A percentile compares a stretch with the other conserved stretches of the same genome.
These are phyloP conservation scores for Luperina testacea DNA, from an alignment of 2,888 invertebrate species.

Conservation along the genomic window DNA sequence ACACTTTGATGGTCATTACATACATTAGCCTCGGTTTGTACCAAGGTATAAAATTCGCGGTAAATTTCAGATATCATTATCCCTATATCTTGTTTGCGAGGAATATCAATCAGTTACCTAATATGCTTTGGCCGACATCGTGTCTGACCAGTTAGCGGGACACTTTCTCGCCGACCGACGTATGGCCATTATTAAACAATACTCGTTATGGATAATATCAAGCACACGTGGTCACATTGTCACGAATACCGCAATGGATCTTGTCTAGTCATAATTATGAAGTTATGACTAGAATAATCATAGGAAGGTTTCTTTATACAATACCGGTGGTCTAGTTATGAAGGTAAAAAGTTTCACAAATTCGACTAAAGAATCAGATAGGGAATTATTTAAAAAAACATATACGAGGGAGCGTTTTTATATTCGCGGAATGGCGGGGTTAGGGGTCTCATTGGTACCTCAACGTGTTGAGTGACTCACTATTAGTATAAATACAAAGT, in stretches of 20 bases:
- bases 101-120: slow-evolving; percentile 77
- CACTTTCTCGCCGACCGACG: slow-evolving; percentile 82
- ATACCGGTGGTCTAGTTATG: neutral
- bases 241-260: slow-evolving; percentile 50
- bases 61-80: slow-evolving; percentile 49
- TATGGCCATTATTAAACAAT: slow-evolving; percentile 84
- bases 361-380: neutral
- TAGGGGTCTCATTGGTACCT: too few species aligned
- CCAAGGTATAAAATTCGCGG: slow-evolving; percentile 4
- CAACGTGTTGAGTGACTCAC: too few species aligned
- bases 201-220: slow-evolving; percentile 73
- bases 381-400: neutral
- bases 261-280: slow-evolving; percentile 47
- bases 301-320: slow-evolving; percentile 2
- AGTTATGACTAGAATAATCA: slow-evolving; percentile 50
- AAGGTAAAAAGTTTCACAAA: neutral
- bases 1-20: slow-evolving; percentile 23
- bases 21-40: slow-evolving; percentile 17
- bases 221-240: slow-evolving; percentile 62
- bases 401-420: too few species aligned
- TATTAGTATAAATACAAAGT: too few species aligned
- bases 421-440: too few species aligned
- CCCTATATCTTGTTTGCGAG: slow-evolving; percentile 56
- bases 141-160: slow-evolving; percentile 80
- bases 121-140: slow-evolving; percentile 81